phyloP scores from a whole-genome alignment of 2,797 vertebrate genomes.

The Anabacerthia variegaticeps region DNA sequence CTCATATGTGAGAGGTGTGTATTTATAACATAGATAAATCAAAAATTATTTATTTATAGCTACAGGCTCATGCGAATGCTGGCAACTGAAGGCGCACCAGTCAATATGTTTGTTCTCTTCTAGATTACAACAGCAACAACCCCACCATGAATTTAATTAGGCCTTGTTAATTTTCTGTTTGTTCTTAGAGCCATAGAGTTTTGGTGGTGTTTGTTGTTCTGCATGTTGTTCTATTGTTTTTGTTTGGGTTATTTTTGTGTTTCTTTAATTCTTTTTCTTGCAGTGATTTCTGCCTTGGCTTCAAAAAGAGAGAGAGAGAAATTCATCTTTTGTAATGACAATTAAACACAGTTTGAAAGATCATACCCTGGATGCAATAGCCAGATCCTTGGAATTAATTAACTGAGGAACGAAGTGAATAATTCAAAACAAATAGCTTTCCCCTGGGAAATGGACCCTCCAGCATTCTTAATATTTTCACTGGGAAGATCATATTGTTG shows the following conservation, averaged over 20 bases:
- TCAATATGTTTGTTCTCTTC: not conserved
- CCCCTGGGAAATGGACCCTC: not conserved
- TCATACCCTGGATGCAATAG: not conserved
- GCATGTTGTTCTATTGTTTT: not conserved
- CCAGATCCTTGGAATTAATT: constrained; percentile 26
- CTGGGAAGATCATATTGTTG: not conserved
- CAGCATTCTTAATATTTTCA: not conserved
- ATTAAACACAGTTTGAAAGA: constrained; percentile 18
- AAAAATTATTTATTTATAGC: not conserved
- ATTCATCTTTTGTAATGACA: not conserved
- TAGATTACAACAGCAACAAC: not conserved
- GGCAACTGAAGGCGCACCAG: not conserved
- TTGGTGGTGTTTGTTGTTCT: not conserved
- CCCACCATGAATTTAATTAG: not conserved
- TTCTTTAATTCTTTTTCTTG: not conserved
- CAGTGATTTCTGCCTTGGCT: not conserved
- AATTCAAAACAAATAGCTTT: constrained; percentile 5
- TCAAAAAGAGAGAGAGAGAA: not conserved
- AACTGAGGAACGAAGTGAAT: not conserved
- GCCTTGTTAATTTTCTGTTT: not conserved
- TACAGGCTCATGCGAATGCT: not conserved
- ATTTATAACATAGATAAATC: not conserved
- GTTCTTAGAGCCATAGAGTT: not conserved
- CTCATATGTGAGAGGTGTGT: not conserved
- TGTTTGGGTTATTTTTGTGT: not conserved